Percentiles rank a stretch among this genome's conserved stretches.
These are phyloP conservation scores for Eugnorisma glareosa DNA, from an alignment of 2,888 invertebrate genomes.

Conservation along the genomic window DNA sequence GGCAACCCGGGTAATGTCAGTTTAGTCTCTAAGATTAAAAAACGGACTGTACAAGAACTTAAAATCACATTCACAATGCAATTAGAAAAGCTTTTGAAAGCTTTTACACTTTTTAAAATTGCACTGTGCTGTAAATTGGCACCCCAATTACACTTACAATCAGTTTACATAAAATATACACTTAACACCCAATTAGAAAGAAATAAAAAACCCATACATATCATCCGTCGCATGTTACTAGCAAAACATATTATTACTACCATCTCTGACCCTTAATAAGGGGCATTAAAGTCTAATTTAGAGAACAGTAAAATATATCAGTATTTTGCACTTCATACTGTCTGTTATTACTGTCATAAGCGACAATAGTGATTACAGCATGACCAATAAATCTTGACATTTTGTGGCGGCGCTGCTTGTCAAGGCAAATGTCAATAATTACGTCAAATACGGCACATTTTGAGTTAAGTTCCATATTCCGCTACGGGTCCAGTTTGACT, in stretches of 20 bases:
- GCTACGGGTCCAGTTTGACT: slow-evolving; percentile 14
- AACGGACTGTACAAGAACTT: too few species aligned
- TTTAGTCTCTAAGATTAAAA: too few species aligned
- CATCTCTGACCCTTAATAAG: slow-evolving; percentile 34
- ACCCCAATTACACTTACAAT: slow-evolving; percentile 14
- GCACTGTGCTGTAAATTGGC: not conserved
- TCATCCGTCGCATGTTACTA: slow-evolving; percentile 28
- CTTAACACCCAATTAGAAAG: slow-evolving; percentile 16
- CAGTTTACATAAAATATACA: slow-evolving; percentile 26
- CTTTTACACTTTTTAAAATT: not conserved
- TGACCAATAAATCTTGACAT: slow-evolving; percentile 23
- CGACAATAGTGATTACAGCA: slow-evolving; percentile 29
- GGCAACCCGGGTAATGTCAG: too few species aligned
- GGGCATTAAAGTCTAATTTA: slow-evolving; percentile 42
- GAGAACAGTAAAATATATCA: not conserved
- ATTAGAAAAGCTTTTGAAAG: too few species aligned
- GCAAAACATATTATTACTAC: slow-evolving; percentile 8
- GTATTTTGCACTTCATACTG: slow-evolving; percentile 41
- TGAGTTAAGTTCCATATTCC: slow-evolving; percentile 18
- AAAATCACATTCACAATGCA: not conserved
- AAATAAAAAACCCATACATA: slow-evolving; percentile 28
- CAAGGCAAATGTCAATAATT: slow-evolving; percentile 23
- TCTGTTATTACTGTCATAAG: slow-evolving; percentile 57
- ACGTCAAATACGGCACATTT: not conserved
- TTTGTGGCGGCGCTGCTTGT: slow-evolving; percentile 15